These are phyloP conservation scores for Bufotes viridis DNA, from an alignment of 2,797 vertebrate genomes.

Conservation along the genomic window DNA sequence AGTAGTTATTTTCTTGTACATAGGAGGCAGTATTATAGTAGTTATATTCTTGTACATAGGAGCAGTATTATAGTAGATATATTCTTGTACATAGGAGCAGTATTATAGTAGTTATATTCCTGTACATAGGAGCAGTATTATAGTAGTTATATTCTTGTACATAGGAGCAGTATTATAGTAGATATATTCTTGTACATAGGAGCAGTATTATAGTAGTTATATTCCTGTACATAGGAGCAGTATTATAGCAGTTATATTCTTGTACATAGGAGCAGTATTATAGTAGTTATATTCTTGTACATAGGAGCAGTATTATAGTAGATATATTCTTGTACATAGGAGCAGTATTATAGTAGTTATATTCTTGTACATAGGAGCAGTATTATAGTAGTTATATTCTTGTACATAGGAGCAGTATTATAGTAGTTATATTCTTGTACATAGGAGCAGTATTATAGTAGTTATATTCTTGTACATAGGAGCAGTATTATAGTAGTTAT, in stretches of 20 bases:
- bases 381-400: constrained; percentile 1
- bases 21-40: background rate
- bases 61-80: background rate
- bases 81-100: background rate
- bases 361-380: background rate
- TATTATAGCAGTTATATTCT: constrained; percentile 8
- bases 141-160: constrained; percentile 7
- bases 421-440: background rate
- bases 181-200: background rate
- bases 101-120: background rate
- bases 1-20: background rate
- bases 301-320: background rate
- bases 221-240: background rate
- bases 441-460: background rate
- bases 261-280: background rate
- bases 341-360: background rate
- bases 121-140: background rate
- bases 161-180: background rate
- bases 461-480: background rate
- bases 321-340: background rate
- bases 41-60: background rate
- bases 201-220: background rate
- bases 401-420: background rate
- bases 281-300: background rate
- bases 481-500: background rate